Conservation (phyloP, 2,888 invertebrate species). For the Iphiclides podalirius region DNA sequence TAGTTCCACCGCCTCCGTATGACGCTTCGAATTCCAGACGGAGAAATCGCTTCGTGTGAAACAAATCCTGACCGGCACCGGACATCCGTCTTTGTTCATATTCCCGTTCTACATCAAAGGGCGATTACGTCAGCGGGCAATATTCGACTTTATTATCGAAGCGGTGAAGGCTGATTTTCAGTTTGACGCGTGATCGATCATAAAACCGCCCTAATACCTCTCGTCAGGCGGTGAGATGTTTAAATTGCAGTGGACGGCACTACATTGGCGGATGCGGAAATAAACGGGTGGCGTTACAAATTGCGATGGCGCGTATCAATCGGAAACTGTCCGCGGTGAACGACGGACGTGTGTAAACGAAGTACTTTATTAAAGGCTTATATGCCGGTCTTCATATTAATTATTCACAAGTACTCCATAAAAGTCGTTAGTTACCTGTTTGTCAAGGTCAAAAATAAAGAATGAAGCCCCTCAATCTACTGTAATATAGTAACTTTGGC, state of each 20-base stretch:
- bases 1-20: conserved; percentile 36
- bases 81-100: conserved; percentile 79
- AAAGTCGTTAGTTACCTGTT: too few species aligned
- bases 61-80: conserved; percentile 80
- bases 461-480: too few species aligned
- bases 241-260: conserved; percentile 61
- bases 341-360: background rate
- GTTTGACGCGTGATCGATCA: conserved; percentile 33
- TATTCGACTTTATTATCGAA: conserved; percentile 54
- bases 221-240: conserved; percentile 64
- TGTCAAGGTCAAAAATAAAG: too few species aligned
- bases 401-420: too few species aligned
- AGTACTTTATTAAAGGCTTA: too few species aligned
- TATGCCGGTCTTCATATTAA: too few species aligned
- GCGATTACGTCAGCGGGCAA: conserved; percentile 55
- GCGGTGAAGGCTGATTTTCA: conserved; percentile 37
- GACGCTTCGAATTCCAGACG: conserved; percentile 35
- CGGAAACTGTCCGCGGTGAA: background rate
- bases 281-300: conserved; percentile 55
- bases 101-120: conserved; percentile 78
- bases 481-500: too few species aligned
- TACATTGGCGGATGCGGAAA: conserved; percentile 61
- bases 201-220: conserved; percentile 63
- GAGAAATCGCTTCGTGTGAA: conserved; percentile 69
- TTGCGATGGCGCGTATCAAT: conserved; percentile 36